Base-by-base conservation (phyloP, 2,113 vertebrate species). In the Tragelaphus scriptus region DNA sequence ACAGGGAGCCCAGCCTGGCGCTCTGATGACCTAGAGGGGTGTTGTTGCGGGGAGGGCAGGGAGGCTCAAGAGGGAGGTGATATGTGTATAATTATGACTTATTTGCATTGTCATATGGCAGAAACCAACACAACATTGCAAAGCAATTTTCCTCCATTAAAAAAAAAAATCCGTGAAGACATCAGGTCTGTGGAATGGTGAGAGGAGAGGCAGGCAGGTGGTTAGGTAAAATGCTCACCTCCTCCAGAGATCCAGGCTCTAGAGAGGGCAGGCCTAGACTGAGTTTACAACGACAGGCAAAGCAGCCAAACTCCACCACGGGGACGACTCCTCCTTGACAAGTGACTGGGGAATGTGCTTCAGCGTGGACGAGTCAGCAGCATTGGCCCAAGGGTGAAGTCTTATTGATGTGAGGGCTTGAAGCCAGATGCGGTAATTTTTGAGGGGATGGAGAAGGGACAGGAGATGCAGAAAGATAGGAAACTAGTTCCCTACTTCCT, bases 1-100 rank as follows among this genome's bases (percentile, higher is more conserved):
- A 40, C 68, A 23, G 36, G 19, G n/a, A 75, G n/a, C 68, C 19
- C 36, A 25, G 36, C 19, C 68, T 75, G 36, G n/a, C 0, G 0
- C 68, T 75, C 19, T 40, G 68, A 75, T 40, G 19, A 3, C 36
- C 19, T 71, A 40, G 19, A 40, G 5, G 68, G 19, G 68, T 40
- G 3, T n/a, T n/a, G n/a, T 13, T 40, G 21, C 2, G 0, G 68
- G 68, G 68, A 40, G 19, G 68, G n/a, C 10, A 40, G 68, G 36
- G 68, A 71, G 68, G 19, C 68, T 71, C 68, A 40, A 40, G 68
- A 71, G 68, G 2, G 68, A 75, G 19, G 68, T 23, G 68, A 40
- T 40, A 40, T 75, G 68, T 75, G 68, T 40, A 12, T 75, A 75
- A 25, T 40, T 75, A 23, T 75, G 68, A 75, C 68, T 75, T 5